A percentile compares a stretch with the other conserved stretches of the same genome.
Evolutionary conservation across 2,113 vertebrate genomes (phyloP).

Genomic region (Vidua chalybeata): DNA sequence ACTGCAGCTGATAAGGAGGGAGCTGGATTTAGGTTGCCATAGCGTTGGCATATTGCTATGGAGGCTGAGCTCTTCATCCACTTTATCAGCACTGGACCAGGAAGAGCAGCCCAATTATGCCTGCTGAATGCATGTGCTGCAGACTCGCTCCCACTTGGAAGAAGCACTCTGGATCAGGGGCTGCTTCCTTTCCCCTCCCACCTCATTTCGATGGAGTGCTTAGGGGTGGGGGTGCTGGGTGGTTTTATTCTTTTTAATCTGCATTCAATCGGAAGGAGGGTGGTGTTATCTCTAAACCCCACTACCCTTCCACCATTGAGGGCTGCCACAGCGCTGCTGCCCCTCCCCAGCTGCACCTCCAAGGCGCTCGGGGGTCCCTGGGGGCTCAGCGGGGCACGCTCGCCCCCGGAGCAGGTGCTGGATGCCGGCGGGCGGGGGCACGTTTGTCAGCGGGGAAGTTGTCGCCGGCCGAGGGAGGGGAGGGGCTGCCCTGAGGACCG

Average conservation of each 20-base stretch:
- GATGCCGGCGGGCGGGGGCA: neutral
- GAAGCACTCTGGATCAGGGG: neutral
- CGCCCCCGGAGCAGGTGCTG: neutral
- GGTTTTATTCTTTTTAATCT: neutral
- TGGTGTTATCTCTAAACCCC: neutral
- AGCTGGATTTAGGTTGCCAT: conserved; percentile 78
- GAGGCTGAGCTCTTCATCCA: conserved; percentile 66
- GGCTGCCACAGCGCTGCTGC: neutral
- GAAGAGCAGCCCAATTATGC: conserved; percentile 10
- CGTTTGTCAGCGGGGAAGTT: neutral
- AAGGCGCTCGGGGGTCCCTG: neutral
- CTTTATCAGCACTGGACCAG: conserved; percentile 25
- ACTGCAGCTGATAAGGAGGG: conserved; percentile 77
- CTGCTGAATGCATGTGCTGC: neutral
- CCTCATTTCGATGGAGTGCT: neutral
- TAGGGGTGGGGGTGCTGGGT: neutral
- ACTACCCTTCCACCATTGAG: accelerated
- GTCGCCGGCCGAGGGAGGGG: neutral
- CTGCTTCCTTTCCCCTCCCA: conserved; percentile 34
- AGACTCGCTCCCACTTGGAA: neutral
- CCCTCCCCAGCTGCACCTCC: neutral
- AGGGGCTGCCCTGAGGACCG: neutral
- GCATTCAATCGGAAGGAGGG: neutral
- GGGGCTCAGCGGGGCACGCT: neutral
- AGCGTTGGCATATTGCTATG: conserved; percentile 72